phyloP scores from a whole-genome alignment of 2,888 invertebrate genomes.

The Suillia variegata region DNA sequence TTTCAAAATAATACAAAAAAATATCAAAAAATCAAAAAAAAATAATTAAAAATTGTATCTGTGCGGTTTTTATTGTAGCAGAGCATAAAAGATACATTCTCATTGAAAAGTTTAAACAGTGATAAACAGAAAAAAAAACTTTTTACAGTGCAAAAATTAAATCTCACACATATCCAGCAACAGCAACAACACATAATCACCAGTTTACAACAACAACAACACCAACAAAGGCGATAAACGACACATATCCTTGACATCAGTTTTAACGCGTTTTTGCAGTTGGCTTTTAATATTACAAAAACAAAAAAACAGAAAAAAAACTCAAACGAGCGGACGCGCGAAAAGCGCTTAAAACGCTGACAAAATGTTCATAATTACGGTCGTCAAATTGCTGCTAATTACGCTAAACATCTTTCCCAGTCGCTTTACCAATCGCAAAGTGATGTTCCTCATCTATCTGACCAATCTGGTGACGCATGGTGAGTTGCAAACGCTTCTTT shows the following conservation, averaged over 20 bases:
- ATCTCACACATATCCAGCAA: not conserved
- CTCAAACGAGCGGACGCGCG: not conserved
- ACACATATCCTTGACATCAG: too few relatives aligned
- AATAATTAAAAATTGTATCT: too few relatives aligned
- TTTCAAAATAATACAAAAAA: too few relatives aligned
- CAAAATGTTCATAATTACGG: constrained; percentile 60
- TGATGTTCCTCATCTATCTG: constrained; percentile 60
- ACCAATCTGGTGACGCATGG: constrained; percentile 61
- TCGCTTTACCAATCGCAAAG: constrained; percentile 61
- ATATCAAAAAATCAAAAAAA: too few relatives aligned
- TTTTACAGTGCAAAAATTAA: too few relatives aligned
- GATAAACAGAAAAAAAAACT: too few relatives aligned
- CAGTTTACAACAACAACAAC: not conserved
- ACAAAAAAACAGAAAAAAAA: not conserved
- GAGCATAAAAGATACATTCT: too few relatives aligned
- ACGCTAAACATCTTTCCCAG: constrained; percentile 61
- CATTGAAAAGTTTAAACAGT: too few relatives aligned
- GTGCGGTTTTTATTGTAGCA: too few relatives aligned
- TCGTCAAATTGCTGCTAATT: constrained; percentile 60
- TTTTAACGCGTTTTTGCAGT: too few relatives aligned
- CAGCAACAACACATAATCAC: constrained; percentile 3
- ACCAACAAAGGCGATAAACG: too few relatives aligned
- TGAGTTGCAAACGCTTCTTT: constrained; percentile 40
- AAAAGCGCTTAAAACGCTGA: not conserved
- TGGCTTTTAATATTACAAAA: not conserved